Conservation (phyloP, 2,797 vertebrate genomes). For the Myotis findleyi region DNA sequence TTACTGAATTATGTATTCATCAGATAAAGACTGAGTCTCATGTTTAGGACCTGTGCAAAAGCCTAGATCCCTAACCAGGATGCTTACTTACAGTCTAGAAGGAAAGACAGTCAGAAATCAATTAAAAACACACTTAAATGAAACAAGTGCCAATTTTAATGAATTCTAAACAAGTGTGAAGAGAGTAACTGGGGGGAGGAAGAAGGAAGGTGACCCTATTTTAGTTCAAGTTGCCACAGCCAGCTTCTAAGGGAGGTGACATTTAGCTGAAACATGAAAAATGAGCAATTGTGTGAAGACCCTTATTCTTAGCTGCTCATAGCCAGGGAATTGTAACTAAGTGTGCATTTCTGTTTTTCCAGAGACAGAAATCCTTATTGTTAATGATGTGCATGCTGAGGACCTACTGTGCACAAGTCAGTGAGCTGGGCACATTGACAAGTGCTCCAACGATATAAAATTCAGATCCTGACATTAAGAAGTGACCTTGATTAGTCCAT, state of each 20-base stretch:
- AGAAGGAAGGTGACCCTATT: background rate
- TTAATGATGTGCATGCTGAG: background rate
- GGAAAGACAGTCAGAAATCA: background rate
- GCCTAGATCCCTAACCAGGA: background rate
- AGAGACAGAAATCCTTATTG: background rate
- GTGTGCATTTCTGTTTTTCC: slow-evolving; percentile 24
- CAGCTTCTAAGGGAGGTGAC: background rate
- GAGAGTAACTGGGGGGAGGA: background rate
- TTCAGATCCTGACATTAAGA: background rate
- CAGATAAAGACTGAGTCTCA: background rate
- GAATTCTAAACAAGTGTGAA: background rate
- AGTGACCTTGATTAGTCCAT: background rate
- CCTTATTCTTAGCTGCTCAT: background rate
- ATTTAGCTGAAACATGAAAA: background rate
- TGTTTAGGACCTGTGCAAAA: background rate
- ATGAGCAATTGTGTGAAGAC: background rate
- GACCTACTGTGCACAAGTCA: background rate
- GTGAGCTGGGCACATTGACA: background rate
- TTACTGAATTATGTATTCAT: background rate
- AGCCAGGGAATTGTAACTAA: background rate
- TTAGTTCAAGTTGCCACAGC: background rate
- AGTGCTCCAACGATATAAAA: background rate
- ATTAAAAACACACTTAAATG: background rate
- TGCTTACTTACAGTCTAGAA: background rate
- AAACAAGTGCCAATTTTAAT: background rate